Percentiles rank a stretch among this genome's conserved stretches.
phyloP scores from a whole-genome alignment of 2,797 vertebrate species.

The Falco novaeseelandiae region DNA sequence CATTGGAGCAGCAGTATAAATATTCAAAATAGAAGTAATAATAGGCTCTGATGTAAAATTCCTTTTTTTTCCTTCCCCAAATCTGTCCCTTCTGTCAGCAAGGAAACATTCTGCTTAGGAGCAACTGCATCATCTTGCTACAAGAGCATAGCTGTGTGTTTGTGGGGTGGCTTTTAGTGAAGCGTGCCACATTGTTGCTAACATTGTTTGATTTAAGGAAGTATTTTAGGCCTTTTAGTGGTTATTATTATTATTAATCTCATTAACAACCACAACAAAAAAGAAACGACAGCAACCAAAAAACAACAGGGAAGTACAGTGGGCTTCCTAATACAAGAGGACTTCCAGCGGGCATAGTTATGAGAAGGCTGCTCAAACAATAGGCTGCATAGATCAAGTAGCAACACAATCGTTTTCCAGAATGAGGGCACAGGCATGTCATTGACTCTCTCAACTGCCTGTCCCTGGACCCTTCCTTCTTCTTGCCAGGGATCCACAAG shows the following conservation, averaged over 20 bases:
- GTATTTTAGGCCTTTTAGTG: slow-evolving; percentile 8
- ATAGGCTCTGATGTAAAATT: slow-evolving; percentile 47
- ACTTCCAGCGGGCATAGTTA: not conserved
- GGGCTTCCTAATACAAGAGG: not conserved
- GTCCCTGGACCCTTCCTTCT: not conserved
- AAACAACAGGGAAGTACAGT: not conserved
- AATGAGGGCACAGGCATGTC: not conserved
- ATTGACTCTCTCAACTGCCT: not conserved
- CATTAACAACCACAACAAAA: not conserved
- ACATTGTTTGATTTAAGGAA: not conserved
- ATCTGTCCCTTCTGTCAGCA: slow-evolving; percentile 17
- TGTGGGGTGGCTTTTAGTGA: not conserved
- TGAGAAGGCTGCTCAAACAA: not conserved
- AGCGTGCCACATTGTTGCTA: not conserved
- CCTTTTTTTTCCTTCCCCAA: not conserved
- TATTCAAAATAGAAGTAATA: slow-evolving; percentile 67
- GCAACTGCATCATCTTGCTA: not conserved
- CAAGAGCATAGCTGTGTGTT: not conserved
- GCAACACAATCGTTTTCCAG: not conserved
- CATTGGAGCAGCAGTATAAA: slow-evolving; percentile 71
- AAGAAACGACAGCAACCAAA: not conserved
- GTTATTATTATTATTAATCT: slow-evolving; percentile 27
- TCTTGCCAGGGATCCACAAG: not conserved
- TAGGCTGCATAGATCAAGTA: not conserved
- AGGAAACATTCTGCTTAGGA: slow-evolving; percentile 26